These are phyloP conservation scores for Cantharis flavilabris DNA, from an alignment of 2,888 invertebrate genomes.

Conservation along the genomic window DNA sequence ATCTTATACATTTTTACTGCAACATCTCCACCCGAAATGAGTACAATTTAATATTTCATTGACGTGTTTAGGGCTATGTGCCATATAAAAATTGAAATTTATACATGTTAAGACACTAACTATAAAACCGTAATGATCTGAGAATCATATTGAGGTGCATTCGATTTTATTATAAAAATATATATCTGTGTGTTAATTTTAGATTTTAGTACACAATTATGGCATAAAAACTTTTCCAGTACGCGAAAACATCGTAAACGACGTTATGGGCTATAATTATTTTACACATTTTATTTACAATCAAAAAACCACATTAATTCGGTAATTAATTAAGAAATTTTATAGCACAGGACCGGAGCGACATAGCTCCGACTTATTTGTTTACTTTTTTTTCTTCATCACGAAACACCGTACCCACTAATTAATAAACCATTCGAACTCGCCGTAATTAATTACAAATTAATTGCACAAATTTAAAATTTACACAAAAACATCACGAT, in stretches of 20 bases:
- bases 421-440: not conserved
- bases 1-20: not conserved
- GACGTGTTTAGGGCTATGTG: constrained; percentile 39
- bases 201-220: constrained; percentile 3
- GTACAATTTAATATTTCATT: constrained; percentile 45
- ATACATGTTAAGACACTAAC: constrained; percentile 35
- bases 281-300: not conserved
- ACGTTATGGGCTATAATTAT: not conserved
- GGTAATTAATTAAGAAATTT: not conserved
- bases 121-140: constrained; percentile 39
- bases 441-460: not conserved
- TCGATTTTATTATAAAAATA: constrained; percentile 20
- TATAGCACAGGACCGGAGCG: not conserved
- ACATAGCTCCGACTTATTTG: not conserved
- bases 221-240: not conserved
- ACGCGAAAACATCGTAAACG: not conserved
- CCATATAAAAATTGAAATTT: constrained; percentile 43
- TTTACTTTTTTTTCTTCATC: not conserved
- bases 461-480: not conserved
- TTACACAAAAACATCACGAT: not conserved
- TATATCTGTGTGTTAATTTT: constrained; percentile 2
- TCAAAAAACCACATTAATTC: not conserved
- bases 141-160: constrained; percentile 32
- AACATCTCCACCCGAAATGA: constrained; percentile 22
- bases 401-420: not conserved